phyloP scores from a whole-genome alignment of 2,797 vertebrate genomes.

The Thripadectes ignobilis region DNA sequence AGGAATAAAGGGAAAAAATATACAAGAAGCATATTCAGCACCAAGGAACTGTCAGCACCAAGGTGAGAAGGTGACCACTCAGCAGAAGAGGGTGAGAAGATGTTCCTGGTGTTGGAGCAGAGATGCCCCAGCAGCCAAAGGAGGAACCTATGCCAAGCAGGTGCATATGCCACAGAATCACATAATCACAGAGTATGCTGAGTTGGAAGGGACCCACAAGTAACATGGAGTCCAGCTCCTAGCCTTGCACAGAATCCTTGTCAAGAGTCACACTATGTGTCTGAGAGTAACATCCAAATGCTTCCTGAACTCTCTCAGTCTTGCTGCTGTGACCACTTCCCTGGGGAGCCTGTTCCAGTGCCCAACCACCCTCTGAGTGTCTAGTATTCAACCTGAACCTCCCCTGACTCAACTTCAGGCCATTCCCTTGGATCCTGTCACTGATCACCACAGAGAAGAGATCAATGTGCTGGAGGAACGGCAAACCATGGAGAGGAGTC shows the following conservation, averaged over 20 bases:
- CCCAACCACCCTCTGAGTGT: background rate
- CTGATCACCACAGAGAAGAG: background rate
- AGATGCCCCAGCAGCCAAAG: background rate
- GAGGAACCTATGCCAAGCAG: background rate
- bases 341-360: background rate
- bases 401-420: background rate
- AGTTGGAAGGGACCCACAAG: background rate
- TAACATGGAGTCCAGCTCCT: background rate
- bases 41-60: background rate
- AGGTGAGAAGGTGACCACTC: background rate
- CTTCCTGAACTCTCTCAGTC: background rate
- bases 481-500: background rate
- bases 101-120: background rate
- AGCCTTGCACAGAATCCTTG: background rate
- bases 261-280: background rate
- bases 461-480: background rate
- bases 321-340: background rate
- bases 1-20: background rate
- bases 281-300: background rate
- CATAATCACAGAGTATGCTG: background rate
- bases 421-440: background rate
- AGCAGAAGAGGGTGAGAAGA: background rate
- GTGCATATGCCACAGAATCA: background rate
- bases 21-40: background rate
- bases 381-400: background rate